Evolutionary conservation across 2,113 vertebrate genomes (phyloP).

Genomic region (Prunella fulvescens): DNA sequence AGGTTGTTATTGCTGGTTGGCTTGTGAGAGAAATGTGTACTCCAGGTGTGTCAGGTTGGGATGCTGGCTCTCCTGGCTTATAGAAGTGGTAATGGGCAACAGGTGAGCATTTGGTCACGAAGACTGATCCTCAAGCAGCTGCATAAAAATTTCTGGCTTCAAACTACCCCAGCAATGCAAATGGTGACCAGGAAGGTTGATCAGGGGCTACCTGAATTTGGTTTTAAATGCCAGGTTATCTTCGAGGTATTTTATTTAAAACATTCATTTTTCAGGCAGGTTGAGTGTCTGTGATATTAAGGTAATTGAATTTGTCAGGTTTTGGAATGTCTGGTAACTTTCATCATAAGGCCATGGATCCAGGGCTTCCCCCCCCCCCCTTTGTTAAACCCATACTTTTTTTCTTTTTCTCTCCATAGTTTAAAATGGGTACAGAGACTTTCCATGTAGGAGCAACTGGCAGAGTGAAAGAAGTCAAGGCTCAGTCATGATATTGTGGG

Average conservation of each 20-base stretch:
- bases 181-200: not conserved
- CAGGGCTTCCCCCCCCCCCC: fast-evolving
- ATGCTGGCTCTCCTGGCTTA: not conserved
- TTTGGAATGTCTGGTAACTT: not conserved
- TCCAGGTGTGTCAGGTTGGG: not conserved
- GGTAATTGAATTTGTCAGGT: not conserved
- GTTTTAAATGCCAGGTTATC: not conserved
- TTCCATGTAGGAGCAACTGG: not conserved
- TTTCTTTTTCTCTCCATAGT: not conserved
- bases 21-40: not conserved
- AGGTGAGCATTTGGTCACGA: not conserved
- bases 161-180: not conserved
- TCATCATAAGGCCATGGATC: not conserved
- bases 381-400: not conserved
- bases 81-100: not conserved
- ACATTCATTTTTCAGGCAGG: not conserved
- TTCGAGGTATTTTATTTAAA: not conserved
- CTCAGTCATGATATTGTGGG: not conserved
- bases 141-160: not conserved
- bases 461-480: not conserved
- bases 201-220: fast-evolving
- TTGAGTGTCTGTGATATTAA: not conserved
- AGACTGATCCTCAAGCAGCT: not conserved
- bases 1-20: not conserved
- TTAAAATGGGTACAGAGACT: not conserved